A percentile compares a stretch with the other conserved stretches of the same genome.
phyloP scores from a whole-genome alignment of 2,888 invertebrate genomes.

The Melolontha melolontha region DNA sequence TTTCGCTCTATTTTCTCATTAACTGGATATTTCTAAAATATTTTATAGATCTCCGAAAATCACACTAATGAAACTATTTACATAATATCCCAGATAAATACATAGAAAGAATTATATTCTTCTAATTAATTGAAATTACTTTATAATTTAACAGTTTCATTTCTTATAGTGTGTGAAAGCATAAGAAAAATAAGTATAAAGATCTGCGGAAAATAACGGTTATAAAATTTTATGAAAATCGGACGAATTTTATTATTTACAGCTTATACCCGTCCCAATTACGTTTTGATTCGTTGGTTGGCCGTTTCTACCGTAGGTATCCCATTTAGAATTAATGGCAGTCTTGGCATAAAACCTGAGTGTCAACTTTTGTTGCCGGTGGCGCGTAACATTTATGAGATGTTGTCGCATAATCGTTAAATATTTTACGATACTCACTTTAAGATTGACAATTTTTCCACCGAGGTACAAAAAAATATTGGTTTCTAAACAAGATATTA shows the following conservation, averaged over 20 bases:
- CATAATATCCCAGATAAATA: too few species aligned
- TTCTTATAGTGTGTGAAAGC: neutral
- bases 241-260: conserved; percentile 35
- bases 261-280: conserved; percentile 27
- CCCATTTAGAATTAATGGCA: conserved; percentile 44
- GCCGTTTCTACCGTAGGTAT: conserved; percentile 33
- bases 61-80: too few species aligned
- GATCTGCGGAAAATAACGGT: conserved; percentile 24
- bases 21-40: too few species aligned
- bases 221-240: conserved; percentile 37
- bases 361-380: conserved; percentile 49
- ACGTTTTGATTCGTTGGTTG: conserved; percentile 30
- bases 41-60: too few species aligned
- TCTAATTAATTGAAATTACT: too few species aligned
- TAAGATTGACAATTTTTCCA: conserved; percentile 49
- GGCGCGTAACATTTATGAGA: conserved; percentile 46
- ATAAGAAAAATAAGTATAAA: conserved; percentile 7
- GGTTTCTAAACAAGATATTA: neutral
- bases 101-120: too few species aligned
- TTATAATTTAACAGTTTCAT: neutral
- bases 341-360: conserved; percentile 45
- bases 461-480: conserved; percentile 23
- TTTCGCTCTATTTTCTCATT: too few species aligned
- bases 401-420: conserved; percentile 52
- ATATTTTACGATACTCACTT: conserved; percentile 48